Percentiles rank a stretch among this genome's conserved stretches.
phyloP scores from a whole-genome alignment of 2,888 invertebrate species.

The Cordilura impudica region DNA sequence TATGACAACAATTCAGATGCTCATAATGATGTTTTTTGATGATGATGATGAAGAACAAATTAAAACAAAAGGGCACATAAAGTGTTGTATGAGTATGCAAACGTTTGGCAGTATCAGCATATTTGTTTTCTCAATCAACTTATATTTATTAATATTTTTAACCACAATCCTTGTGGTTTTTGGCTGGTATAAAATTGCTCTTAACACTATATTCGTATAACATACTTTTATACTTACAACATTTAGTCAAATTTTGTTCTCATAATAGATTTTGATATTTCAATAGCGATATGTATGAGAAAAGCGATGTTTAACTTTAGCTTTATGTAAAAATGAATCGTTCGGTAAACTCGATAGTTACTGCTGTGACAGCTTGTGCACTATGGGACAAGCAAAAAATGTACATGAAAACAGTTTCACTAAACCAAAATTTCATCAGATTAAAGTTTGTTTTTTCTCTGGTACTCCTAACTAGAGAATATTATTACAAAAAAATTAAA shows the following conservation, averaged over 20 bases:
- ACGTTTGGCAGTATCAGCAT: not conserved
- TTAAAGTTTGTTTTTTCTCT: too few relatives aligned
- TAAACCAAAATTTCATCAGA: too few relatives aligned
- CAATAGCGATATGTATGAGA: too few relatives aligned
- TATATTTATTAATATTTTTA: not conserved
- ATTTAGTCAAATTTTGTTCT: not conserved
- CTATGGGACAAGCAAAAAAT: too few relatives aligned
- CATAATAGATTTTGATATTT: not conserved
- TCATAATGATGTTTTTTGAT: not conserved
- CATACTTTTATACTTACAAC: not conserved
- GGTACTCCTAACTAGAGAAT: too few relatives aligned
- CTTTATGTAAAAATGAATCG: too few relatives aligned
- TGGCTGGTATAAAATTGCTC: not conserved
- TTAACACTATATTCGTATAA: too few relatives aligned
- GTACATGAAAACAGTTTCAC: too few relatives aligned
- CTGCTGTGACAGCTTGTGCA: too few relatives aligned
- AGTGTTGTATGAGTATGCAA: not conserved
- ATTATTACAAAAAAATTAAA: too few relatives aligned
- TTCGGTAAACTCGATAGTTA: too few relatives aligned
- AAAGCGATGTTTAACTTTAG: too few relatives aligned
- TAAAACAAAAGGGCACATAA: not conserved
- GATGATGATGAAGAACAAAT: not conserved
- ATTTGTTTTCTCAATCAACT: conserved; percentile 15
- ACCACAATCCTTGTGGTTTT: conserved; percentile 21
- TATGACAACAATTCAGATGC: not conserved